Evolutionary conservation across 2,797 vertebrate genomes (phyloP).

Genomic region (Lacerta bilineata): DNA sequence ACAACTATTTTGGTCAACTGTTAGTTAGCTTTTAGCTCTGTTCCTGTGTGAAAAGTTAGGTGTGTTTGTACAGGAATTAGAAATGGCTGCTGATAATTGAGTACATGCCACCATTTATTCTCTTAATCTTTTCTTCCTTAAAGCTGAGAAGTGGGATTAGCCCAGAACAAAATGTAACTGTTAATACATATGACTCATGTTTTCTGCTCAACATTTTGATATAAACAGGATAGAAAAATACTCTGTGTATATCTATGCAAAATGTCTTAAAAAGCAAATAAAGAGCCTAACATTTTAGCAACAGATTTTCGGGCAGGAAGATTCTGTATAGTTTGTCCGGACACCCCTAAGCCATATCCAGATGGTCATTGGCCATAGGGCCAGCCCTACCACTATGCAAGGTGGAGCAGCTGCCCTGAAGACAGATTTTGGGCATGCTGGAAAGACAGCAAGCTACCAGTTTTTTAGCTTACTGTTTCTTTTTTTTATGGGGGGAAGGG

Average conservation of each 20-base stretch:
- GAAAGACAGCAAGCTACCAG: background rate
- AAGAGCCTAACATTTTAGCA: background rate
- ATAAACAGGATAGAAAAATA: background rate
- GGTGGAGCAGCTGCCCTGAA: background rate
- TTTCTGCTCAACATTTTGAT: conserved; percentile 1
- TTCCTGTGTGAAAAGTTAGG: background rate
- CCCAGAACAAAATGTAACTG: background rate
- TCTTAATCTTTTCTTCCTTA: background rate
- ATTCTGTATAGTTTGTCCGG: background rate
- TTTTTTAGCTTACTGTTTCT: background rate
- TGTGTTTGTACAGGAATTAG: background rate
- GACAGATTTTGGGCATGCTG: background rate
- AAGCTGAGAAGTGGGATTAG: background rate
- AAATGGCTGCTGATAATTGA: background rate
- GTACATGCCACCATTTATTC: background rate
- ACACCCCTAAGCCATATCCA: background rate
- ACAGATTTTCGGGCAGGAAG: background rate
- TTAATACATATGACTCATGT: background rate
- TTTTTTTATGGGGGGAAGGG: background rate
- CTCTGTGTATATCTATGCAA: background rate
- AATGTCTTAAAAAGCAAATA: background rate
- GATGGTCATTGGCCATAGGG: background rate
- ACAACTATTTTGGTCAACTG: background rate
- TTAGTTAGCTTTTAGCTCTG: background rate
- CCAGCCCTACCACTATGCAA: background rate